Evolutionary conservation across 2,113 vertebrate genomes (phyloP).

Genomic region (Dipodomys ordii): DNA sequence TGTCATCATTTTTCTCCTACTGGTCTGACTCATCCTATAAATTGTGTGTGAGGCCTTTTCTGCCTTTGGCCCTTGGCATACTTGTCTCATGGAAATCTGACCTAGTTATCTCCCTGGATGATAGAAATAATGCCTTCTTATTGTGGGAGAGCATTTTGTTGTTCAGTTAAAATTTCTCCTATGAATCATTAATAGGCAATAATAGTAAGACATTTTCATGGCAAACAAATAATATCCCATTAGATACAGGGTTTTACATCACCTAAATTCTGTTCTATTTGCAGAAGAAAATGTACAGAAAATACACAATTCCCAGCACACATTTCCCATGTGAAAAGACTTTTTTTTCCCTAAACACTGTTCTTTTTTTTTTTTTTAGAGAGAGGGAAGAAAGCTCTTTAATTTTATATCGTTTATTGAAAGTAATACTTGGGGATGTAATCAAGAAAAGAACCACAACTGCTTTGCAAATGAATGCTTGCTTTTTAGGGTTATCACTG

Average conservation of each 20-base stretch:
- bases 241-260: background rate
- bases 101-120: background rate
- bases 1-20: background rate
- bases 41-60: background rate
- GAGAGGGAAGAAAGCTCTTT: slow-evolving; percentile 32
- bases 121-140: background rate
- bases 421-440: background rate
- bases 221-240: background rate
- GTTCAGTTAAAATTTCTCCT: slow-evolving; percentile 26
- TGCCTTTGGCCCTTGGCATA: background rate
- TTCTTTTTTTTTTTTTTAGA: background rate
- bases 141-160: background rate
- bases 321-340: background rate
- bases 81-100: background rate
- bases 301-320: background rate
- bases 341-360: background rate
- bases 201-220: background rate
- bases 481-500: background rate
- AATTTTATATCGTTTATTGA: background rate
- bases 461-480: background rate
- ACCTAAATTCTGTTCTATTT: background rate
- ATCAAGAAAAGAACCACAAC: background rate
- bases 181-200: background rate
- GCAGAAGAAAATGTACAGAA: background rate
- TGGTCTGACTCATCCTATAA: background rate